Evolutionary conservation across 2,888 invertebrate genomes (phyloP), one percentile per base, ranked within the genome.

Genomic region (Heliconius hortense): DNA sequence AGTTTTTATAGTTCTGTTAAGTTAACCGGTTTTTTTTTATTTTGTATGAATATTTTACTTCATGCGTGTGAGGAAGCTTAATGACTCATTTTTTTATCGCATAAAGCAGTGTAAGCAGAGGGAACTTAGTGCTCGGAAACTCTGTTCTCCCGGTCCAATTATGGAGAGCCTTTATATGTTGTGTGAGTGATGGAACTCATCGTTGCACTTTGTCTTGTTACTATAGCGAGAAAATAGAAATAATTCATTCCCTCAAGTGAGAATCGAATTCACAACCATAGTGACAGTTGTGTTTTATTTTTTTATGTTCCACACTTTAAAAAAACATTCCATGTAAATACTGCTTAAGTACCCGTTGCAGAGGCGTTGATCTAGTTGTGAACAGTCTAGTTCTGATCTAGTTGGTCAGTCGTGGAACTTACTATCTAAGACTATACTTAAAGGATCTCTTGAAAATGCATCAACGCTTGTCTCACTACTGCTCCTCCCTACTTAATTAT

Each of bases 1-100:
- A 35, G 31, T 56, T 69, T 69, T 69, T 56, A 56, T 24, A 28
- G 15, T 31, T 15, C 15, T 43, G 39, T 69, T 69, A 35, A 56
- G 15, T 8, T 5, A 35, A 56, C 56, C n/a, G 56, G 31, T 69
- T 56, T 31, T 69, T 31, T 13, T 69, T 35, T 2, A 56, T 56
- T 39, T 39, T 39, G 11, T 31, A 35, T 35, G 13, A n/a, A n/a
- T 66, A 43, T 66, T 10, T 24, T n/a, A 64, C 24, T 66, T 66
- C 24, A 13, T 24, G n/a, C 15, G 24, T 2, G 24, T n/a, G n/a
- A 39, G 64, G 5, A n/a, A 13, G 15, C 39, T 39, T 13, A 26
- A 15, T 60, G 5, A 26, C 5, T 15, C 15, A 60, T 60, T 15
- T 24, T 24, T 24, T 24, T 1, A 13, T 24, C 24, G 2, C 59